These are phyloP conservation scores for Plutomurus gul DNA, from an alignment of 1,140 invertebrate genomes.

Conservation along the genomic window DNA sequence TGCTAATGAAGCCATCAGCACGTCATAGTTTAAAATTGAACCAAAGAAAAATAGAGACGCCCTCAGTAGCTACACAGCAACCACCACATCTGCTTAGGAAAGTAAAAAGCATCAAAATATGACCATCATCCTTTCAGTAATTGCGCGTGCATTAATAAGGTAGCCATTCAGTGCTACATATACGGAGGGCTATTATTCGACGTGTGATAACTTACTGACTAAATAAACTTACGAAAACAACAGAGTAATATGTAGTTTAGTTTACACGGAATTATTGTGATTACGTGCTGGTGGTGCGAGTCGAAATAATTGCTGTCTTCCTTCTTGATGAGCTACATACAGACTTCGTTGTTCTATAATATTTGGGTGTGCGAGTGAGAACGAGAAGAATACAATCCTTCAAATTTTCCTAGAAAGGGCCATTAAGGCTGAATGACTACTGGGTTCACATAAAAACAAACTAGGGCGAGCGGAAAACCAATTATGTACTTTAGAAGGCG, in stretches of 20 bases:
- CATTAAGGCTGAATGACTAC: slow-evolving; percentile 12
- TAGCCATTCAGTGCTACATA: too few relatives aligned
- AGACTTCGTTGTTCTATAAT: background rate
- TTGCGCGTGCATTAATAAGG: too few relatives aligned
- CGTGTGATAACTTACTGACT: too few relatives aligned
- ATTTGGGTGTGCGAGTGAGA: too few relatives aligned
- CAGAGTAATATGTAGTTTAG: background rate
- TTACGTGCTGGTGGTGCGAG: slow-evolving; percentile 13
- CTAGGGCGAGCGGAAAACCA: slow-evolving; percentile 14
- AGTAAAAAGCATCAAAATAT: too few relatives aligned
- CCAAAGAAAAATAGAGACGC: background rate
- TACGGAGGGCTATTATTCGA: too few relatives aligned
- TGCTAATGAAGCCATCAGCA: background rate
- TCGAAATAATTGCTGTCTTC: slow-evolving; percentile 20
- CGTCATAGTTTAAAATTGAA: background rate
- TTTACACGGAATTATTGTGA: slow-evolving; percentile 15
- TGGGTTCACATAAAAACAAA: background rate
- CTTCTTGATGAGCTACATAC: background rate
- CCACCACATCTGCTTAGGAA: background rate
- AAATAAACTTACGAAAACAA: background rate
- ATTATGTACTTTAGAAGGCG: background rate
- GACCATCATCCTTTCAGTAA: too few relatives aligned
- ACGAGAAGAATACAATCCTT: too few relatives aligned
- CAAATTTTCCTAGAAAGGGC: too few relatives aligned
- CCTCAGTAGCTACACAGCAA: background rate